These are phyloP conservation scores for Platypus cylindrus DNA, from an alignment of 2,888 invertebrate species.

Conservation along the genomic window DNA sequence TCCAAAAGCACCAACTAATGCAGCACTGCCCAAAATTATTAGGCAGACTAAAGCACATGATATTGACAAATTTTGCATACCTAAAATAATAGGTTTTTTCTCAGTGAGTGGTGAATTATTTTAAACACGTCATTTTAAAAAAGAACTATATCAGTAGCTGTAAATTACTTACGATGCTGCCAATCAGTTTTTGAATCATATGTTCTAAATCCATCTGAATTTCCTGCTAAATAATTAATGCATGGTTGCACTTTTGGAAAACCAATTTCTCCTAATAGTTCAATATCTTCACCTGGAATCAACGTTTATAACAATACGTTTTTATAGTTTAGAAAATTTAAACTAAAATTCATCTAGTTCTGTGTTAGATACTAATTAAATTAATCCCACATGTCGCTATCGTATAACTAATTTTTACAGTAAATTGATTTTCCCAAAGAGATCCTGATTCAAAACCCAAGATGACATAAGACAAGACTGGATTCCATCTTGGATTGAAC, in stretches of 20 bases:
- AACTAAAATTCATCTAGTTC: slow-evolving; percentile 2
- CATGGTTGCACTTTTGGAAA: slow-evolving; percentile 57
- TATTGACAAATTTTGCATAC: slow-evolving; percentile 92
- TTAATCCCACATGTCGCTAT: too few relatives aligned
- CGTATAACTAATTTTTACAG: too few relatives aligned
- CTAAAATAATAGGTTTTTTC: slow-evolving; percentile 44
- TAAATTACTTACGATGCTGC: slow-evolving; percentile 56
- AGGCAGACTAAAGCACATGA: slow-evolving; percentile 87
- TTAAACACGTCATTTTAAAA: too few relatives aligned
- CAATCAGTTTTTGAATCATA: slow-evolving; percentile 68
- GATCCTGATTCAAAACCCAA: too few relatives aligned
- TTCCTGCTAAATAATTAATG: slow-evolving; percentile 66
- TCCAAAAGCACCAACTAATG: slow-evolving; percentile 79
- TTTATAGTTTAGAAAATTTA: neutral
- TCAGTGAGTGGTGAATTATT: too few relatives aligned
- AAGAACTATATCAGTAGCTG: neutral
- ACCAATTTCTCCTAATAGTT: slow-evolving; percentile 49
- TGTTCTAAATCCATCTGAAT: slow-evolving; percentile 47
- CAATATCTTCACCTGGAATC: slow-evolving; percentile 58
- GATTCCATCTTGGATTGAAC: too few relatives aligned
- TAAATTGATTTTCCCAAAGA: too few relatives aligned
- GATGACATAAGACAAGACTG: neutral
- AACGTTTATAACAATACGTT: slow-evolving; percentile 1
- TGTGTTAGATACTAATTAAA: neutral
- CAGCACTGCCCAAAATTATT: slow-evolving; percentile 77